Evolutionary conservation across 2,113 vertebrate genomes (phyloP).

Genomic region (Phalacrocorax aristotelis): DNA sequence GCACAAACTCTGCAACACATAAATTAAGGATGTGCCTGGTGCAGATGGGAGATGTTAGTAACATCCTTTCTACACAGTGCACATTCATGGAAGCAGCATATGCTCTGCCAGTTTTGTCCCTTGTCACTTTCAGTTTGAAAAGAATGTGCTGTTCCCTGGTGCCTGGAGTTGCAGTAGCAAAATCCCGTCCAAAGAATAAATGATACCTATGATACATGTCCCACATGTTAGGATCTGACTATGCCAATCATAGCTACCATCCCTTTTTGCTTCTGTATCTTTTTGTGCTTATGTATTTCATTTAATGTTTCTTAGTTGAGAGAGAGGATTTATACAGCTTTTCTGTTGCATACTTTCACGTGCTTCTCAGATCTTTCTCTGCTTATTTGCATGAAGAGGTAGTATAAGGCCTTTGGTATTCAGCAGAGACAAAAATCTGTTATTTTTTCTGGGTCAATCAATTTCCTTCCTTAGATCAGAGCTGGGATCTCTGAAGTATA

Average conservation of each 20-base stretch:
- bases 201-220: neutral
- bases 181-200: neutral
- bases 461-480: constrained; percentile 41
- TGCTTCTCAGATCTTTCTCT: neutral
- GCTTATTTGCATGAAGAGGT: constrained; percentile 25
- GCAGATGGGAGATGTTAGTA: constrained; percentile 66
- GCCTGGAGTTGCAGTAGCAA: neutral
- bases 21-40: constrained; percentile 63
- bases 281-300: neutral
- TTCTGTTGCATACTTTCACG: neutral
- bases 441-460: constrained; percentile 58
- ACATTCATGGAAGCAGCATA: constrained; percentile 47
- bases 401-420: constrained; percentile 33
- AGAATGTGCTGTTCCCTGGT: constrained; percentile 27
- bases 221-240: neutral
- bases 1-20: constrained; percentile 29
- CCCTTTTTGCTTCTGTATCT: neutral
- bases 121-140: constrained; percentile 33
- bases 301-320: neutral
- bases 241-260: neutral
- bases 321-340: neutral
- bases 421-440: constrained; percentile 7
- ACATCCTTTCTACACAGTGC: constrained; percentile 30
- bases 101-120: constrained; percentile 50
- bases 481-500: constrained; percentile 35